phyloP scores from a whole-genome alignment of 2,797 vertebrate genomes.

The Chlorospingus flavigularis region DNA sequence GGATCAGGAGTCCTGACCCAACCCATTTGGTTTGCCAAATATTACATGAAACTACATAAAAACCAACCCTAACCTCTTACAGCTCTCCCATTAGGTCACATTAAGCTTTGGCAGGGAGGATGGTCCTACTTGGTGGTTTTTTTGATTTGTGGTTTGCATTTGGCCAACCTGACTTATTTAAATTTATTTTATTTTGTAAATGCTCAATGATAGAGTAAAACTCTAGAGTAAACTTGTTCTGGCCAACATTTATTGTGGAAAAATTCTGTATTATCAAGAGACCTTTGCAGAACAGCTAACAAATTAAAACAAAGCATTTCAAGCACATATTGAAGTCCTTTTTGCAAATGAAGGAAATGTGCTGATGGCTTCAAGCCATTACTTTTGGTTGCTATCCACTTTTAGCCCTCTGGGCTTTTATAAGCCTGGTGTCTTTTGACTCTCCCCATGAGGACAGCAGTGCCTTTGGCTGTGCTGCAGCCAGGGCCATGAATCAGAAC shows the following conservation, averaged over 20 bases:
- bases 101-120: slow-evolving; percentile 77
- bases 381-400: slow-evolving; percentile 45
- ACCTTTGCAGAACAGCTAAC: slow-evolving; percentile 71
- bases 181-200: slow-evolving; percentile 80
- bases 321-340: slow-evolving; percentile 41
- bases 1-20: slow-evolving; percentile 72
- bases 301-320: slow-evolving; percentile 68
- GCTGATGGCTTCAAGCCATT: slow-evolving; percentile 48
- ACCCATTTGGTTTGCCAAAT: slow-evolving; percentile 74
- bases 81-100: slow-evolving; percentile 78
- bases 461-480: slow-evolving; percentile 15
- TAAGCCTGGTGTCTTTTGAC: slow-evolving; percentile 30
- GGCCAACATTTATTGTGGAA: slow-evolving; percentile 75
- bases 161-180: slow-evolving; percentile 74
- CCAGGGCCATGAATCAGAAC: slow-evolving; percentile 9
- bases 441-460: background rate
- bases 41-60: slow-evolving; percentile 75
- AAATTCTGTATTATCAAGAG: slow-evolving; percentile 74
- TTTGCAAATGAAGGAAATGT: slow-evolving; percentile 50
- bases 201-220: slow-evolving; percentile 73
- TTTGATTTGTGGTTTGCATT: slow-evolving; percentile 82
- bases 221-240: slow-evolving; percentile 75
- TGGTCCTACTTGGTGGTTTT: slow-evolving; percentile 78
- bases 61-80: slow-evolving; percentile 75
- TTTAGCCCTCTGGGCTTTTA: slow-evolving; percentile 20